Conservation (phyloP, 1,140 invertebrate genomes). For the Drosophila serrata region DNA sequence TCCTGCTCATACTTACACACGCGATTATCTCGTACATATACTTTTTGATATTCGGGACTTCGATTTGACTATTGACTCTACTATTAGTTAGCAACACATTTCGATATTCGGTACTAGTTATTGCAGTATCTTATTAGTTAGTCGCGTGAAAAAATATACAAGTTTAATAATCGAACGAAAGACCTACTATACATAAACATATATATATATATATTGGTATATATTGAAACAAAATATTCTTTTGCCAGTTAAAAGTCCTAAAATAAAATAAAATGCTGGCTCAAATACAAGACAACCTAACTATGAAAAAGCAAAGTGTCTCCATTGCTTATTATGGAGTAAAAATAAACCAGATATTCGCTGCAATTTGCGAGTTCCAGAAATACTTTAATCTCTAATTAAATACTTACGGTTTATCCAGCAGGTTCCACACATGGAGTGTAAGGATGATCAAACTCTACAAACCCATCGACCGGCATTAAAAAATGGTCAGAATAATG, state of each 20-base stretch:
- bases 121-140: conserved; percentile 52
- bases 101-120: conserved; percentile 25
- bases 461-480: too few relatives aligned
- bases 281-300: conserved; percentile 31
- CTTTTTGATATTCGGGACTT: conserved; percentile 60
- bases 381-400: too few relatives aligned
- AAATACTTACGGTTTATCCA: too few relatives aligned
- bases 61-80: conserved; percentile 48
- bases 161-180: conserved; percentile 38
- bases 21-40: conserved; percentile 40
- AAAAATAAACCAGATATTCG: too few relatives aligned
- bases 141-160: conserved; percentile 47
- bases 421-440: too few relatives aligned
- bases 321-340: neutral
- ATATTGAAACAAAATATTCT: conserved; percentile 25
- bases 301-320: neutral
- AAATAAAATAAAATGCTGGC: conserved; percentile 10
- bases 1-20: conserved; percentile 32
- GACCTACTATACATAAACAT: conserved; percentile 12
- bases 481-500: too few relatives aligned
- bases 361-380: too few relatives aligned
- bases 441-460: too few relatives aligned
- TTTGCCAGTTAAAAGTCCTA: conserved; percentile 16
- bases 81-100: conserved; percentile 53
- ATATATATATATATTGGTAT: conserved; percentile 6